Evolutionary conservation across 92 coral and sea anemone genomes (phyloP).

Genomic region (Umimayanthus chanpuru): DNA sequence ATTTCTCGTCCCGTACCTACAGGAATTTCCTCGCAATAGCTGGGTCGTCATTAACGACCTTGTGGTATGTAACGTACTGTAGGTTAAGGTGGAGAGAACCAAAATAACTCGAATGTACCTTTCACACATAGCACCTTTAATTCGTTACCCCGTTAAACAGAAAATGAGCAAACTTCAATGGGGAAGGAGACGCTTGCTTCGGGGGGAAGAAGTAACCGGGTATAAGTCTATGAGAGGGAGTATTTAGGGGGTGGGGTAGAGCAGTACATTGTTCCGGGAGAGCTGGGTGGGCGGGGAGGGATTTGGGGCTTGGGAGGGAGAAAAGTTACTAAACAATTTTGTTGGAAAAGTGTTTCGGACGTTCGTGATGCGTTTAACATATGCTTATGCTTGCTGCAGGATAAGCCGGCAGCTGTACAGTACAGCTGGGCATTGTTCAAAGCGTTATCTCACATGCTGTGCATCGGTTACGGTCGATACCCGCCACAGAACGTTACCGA

Average conservation of each 20-base stretch:
- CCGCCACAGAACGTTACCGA: conserved; percentile 93
- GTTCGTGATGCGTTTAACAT: neutral
- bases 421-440: conserved; percentile 97
- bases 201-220: neutral
- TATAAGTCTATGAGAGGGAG: neutral
- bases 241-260: no score
- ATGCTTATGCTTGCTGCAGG: conserved; percentile 50
- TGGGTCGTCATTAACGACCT: conserved; percentile 90
- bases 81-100: no score
- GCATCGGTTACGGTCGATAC: conserved; percentile 96
- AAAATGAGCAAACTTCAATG: neutral
- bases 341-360: neutral
- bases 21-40: conserved; percentile 89
- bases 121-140: no score
- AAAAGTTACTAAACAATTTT: neutral
- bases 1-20: conserved; percentile 92
- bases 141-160: neutral
- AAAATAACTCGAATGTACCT: no score
- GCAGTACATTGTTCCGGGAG: neutral
- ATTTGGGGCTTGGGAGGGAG: neutral
- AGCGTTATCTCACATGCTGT: conserved; percentile 97
- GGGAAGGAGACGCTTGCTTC: neutral
- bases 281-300: no score
- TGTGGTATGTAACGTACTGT: conserved; percentile 51
- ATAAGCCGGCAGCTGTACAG: conserved; percentile 76